A percentile compares a stretch with the other conserved stretches of the same genome.
Evolutionary conservation across 2,888 invertebrate species (phyloP).

Genomic region (Rhabditoides inermis): DNA sequence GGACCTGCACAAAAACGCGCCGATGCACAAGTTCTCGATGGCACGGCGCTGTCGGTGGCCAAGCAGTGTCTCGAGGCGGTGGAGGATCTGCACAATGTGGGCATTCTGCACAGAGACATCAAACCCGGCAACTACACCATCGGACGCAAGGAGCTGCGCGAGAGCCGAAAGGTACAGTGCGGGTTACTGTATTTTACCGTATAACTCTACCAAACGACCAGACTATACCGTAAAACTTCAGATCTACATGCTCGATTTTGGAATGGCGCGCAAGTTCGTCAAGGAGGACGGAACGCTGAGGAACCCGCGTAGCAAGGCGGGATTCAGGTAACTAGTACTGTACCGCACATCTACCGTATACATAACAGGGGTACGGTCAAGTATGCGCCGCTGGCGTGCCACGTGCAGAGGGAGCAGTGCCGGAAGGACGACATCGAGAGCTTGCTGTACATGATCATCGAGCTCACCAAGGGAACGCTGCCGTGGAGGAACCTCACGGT

Average conservation of each 20-base stretch:
- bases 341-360: too few species aligned
- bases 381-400: slow-evolving; percentile 31
- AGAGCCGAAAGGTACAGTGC: slow-evolving; percentile 17
- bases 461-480: slow-evolving; percentile 25
- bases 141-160: slow-evolving; percentile 3
- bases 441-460: slow-evolving; percentile 43
- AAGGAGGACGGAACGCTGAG: slow-evolving; percentile 5
- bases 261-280: slow-evolving; percentile 13
- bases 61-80: slow-evolving; percentile 4
- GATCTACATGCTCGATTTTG: slow-evolving; percentile 16
- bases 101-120: slow-evolving; percentile 17
- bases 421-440: too few species aligned
- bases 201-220: too few species aligned
- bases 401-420: slow-evolving; percentile 31
- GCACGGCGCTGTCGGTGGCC: slow-evolving; percentile 1
- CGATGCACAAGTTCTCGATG: slow-evolving; percentile 8
- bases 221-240: too few species aligned
- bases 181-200: too few species aligned
- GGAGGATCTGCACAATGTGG: slow-evolving; percentile 13
- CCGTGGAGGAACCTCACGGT: slow-evolving; percentile 32
- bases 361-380: slow-evolving; percentile 27
- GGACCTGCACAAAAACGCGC: slow-evolving; percentile 20
- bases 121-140: slow-evolving; percentile 18
- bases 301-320: too few species aligned
- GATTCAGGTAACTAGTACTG: too few species aligned